A percentile compares a stretch with the other conserved stretches of the same genome.
phyloP scores from a whole-genome alignment of 2,113 vertebrate species.

The Sebastes schlegelii region DNA sequence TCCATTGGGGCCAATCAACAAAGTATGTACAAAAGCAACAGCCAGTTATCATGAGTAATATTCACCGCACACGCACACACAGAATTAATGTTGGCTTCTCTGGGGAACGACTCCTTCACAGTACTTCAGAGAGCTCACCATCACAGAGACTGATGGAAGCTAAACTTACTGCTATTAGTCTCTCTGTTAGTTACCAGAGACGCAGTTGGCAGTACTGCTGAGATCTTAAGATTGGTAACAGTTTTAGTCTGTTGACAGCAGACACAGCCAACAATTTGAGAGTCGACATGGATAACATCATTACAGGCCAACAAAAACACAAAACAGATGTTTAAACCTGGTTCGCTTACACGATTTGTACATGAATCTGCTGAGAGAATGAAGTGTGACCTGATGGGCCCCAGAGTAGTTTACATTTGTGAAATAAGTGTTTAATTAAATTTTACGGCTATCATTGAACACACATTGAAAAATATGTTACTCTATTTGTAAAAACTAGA shows the following conservation, averaged over 20 bases:
- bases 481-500: not conserved
- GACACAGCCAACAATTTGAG: conserved; percentile 20
- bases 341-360: not conserved
- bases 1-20: conserved; percentile 60
- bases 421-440: not conserved
- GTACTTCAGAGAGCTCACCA: not conserved
- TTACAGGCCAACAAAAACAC: conserved; percentile 36
- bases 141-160: conserved; percentile 29
- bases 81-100: conserved; percentile 36
- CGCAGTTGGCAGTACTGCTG: conserved; percentile 3
- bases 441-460: not conserved
- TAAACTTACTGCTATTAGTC: conserved; percentile 28
- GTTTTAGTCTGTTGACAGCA: conserved; percentile 62
- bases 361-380: not conserved
- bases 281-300: conserved; percentile 39
- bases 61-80: conserved; percentile 3
- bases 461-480: not conserved
- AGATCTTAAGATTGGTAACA: conserved; percentile 39
- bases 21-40: conserved; percentile 56
- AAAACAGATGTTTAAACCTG: conserved; percentile 50
- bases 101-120: conserved; percentile 13
- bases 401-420: not conserved
- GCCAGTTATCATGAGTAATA: conserved; percentile 60
- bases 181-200: conserved; percentile 12
- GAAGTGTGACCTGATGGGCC: not conserved